phyloP scores from a whole-genome alignment of 2,797 vertebrate genomes.

The Crocidura indochinensis region DNA sequence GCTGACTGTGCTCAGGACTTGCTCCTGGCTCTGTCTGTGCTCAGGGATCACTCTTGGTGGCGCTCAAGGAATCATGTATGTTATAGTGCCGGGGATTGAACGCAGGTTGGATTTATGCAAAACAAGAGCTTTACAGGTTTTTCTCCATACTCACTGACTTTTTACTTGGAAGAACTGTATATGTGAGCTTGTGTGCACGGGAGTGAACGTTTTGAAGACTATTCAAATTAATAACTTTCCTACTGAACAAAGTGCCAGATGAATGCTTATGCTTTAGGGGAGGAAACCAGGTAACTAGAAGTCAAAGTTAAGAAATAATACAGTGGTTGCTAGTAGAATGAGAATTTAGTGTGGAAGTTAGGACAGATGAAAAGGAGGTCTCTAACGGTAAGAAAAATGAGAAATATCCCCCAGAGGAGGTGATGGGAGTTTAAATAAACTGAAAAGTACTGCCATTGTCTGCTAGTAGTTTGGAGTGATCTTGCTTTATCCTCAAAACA shows the following conservation, averaged over 20 bases:
- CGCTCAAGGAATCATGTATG: too few species aligned
- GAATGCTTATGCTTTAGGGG: neutral
- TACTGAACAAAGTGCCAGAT: constrained; percentile 9
- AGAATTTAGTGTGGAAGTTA: neutral
- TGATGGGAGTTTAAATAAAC: neutral
- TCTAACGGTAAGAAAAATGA: neutral
- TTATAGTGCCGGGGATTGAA: too few species aligned
- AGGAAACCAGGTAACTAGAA: constrained; percentile 8
- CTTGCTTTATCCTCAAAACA: constrained; percentile 33
- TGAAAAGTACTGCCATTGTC: neutral
- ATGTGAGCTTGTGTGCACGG: too few species aligned
- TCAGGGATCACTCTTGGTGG: too few species aligned
- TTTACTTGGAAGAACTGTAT: too few species aligned
- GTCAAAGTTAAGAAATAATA: constrained; percentile 2
- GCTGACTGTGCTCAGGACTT: too few species aligned
- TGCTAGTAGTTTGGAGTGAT: neutral
- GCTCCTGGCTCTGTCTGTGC: too few species aligned
- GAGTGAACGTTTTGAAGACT: too few species aligned
- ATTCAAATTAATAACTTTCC: neutral
- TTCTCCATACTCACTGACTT: too few species aligned
- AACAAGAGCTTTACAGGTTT: too few species aligned
- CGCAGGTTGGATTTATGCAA: too few species aligned
- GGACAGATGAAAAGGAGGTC: neutral
- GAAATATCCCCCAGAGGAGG: neutral
- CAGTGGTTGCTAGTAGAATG: neutral